A percentile compares a stretch with the other conserved stretches of the same genome.
These are phyloP conservation scores for Xenotilapia caudafasciata DNA, from an alignment of 2,113 vertebrate species.

Conservation along the genomic window DNA sequence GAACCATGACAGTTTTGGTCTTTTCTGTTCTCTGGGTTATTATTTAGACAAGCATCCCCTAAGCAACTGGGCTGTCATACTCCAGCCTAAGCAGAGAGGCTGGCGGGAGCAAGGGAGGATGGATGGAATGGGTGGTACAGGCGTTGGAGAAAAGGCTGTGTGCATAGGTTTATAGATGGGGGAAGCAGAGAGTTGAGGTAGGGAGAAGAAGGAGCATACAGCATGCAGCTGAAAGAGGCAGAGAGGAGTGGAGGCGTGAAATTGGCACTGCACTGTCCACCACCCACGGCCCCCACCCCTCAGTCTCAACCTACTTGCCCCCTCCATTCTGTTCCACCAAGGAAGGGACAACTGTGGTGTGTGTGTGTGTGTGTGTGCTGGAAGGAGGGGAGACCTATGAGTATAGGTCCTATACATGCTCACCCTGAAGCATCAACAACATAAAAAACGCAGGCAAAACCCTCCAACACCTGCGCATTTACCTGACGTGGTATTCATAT, in stretches of 20 bases:
- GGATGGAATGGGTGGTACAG: neutral
- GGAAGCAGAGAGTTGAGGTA: slow-evolving; percentile 13
- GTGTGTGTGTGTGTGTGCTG: neutral
- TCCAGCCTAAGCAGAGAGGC: slow-evolving; percentile 8
- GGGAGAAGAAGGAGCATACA: slow-evolving; percentile 29
- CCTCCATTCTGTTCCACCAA: neutral
- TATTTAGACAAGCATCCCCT: slow-evolving; percentile 48
- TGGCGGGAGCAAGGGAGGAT: neutral
- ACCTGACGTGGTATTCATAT: neutral
- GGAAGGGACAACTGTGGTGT: neutral
- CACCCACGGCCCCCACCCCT: slow-evolving; percentile 2
- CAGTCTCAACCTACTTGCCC: slow-evolving; percentile 18
- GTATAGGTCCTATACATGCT: neutral
- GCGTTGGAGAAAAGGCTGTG: neutral
- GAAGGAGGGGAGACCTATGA: neutral
- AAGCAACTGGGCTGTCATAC: slow-evolving; percentile 36
- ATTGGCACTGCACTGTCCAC: slow-evolving; percentile 66
- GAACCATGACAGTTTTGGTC: neutral
- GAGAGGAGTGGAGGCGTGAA: slow-evolving; percentile 67
- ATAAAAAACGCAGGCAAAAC: neutral
- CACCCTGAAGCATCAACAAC: neutral
- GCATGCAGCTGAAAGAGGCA: slow-evolving; percentile 61
- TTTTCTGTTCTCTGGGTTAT: slow-evolving; percentile 32
- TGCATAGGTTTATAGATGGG: neutral
- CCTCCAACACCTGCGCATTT: neutral